phyloP scores from a whole-genome alignment of 2,888 invertebrate species.

The Spialia ferax region DNA sequence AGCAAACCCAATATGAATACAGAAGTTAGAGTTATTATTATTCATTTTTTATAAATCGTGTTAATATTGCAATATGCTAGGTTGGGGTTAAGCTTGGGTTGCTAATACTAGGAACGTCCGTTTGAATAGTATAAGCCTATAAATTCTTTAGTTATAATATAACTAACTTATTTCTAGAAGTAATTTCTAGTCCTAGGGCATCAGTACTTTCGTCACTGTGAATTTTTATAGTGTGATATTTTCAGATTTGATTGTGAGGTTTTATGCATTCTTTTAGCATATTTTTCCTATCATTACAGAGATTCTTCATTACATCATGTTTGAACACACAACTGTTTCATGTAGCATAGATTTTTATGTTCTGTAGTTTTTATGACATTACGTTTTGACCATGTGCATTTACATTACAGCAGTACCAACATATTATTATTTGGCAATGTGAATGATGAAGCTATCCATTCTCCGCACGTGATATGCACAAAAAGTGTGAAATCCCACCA shows the following conservation, averaged over 20 bases:
- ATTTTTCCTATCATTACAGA: conserved; percentile 8
- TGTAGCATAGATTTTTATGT: conserved; percentile 28
- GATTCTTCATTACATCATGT: conserved; percentile 18
- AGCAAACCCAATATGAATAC: too few relatives aligned
- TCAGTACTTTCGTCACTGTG: neutral
- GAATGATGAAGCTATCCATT: conserved; percentile 14
- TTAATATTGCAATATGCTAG: too few relatives aligned
- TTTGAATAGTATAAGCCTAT: too few relatives aligned
- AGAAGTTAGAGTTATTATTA: too few relatives aligned
- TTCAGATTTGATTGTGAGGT: neutral
- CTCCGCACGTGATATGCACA: conserved; percentile 24
- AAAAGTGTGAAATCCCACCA: conserved; percentile 6
- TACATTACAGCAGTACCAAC: conserved; percentile 57
- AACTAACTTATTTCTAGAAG: too few relatives aligned
- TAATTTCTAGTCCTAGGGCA: neutral
- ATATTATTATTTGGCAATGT: conserved; percentile 11
- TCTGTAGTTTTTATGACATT: conserved; percentile 40
- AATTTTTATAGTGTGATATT: neutral
- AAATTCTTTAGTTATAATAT: neutral
- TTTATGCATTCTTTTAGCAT: conserved; percentile 7
- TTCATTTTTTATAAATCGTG: too few relatives aligned
- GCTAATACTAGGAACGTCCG: too few relatives aligned
- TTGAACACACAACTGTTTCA: conserved; percentile 37
- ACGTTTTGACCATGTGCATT: conserved; percentile 62
- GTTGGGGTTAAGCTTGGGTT: too few relatives aligned